Conservation (phyloP, 92 coral and sea anemone genomes). For the Epizoanthus ramosus region DNA sequence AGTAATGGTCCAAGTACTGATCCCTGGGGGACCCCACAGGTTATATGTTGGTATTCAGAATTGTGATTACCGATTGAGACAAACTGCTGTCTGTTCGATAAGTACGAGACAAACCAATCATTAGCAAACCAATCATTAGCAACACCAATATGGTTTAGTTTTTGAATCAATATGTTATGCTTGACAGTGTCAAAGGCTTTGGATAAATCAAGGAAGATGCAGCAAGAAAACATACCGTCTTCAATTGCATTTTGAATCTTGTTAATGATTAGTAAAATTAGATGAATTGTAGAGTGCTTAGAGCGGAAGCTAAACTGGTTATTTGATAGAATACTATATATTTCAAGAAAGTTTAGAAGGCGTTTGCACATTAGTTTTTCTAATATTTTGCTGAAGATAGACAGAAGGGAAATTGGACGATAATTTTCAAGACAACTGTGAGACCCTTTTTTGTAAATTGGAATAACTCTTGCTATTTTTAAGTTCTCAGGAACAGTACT, state of each 20-base stretch:
- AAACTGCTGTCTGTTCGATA: constrained; percentile 48
- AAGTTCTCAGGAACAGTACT: constrained; percentile 51
- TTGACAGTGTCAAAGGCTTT: too few species aligned
- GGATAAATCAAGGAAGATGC: constrained; percentile 46
- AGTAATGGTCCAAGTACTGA: too few species aligned
- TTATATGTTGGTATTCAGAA: constrained; percentile 24
- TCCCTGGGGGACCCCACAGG: too few species aligned
- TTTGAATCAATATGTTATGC: too few species aligned
- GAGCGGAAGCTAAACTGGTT: constrained; percentile 40
- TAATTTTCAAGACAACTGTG: constrained; percentile 19
- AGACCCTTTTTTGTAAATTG: constrained; percentile 56
- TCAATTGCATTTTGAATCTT: too few species aligned
- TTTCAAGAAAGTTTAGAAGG: too few species aligned
- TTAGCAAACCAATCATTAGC: too few species aligned
- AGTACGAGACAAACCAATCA: constrained; percentile 30
- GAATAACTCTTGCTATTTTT: too few species aligned
- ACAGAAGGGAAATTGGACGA: constrained; percentile 44
- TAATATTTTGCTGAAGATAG: constrained; percentile 39
- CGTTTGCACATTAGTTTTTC: constrained; percentile 50
- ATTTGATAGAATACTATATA: constrained; percentile 23
- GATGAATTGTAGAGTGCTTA: constrained; percentile 53
- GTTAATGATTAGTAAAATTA: constrained; percentile 33
- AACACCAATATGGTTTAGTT: constrained; percentile 47
- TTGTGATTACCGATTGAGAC: constrained; percentile 44
- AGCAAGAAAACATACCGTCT: too few species aligned